Base-by-base conservation (phyloP, 2,113 vertebrate species). In the Leucopsar rothschildi region DNA sequence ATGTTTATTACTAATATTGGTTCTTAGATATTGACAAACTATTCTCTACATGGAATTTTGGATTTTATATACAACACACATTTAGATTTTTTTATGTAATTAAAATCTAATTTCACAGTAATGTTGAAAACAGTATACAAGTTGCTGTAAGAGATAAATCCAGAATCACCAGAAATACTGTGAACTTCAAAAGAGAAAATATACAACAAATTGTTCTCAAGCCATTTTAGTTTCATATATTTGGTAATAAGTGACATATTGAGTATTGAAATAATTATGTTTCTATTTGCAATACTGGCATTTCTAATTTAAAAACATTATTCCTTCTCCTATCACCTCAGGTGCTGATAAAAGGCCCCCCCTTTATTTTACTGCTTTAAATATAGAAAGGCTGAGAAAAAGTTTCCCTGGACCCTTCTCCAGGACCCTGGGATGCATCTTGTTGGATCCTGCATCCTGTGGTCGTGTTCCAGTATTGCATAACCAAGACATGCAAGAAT, bases 401-500 rank as follows among this genome's bases (percentile, higher is more conserved):
- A 18, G 2, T 47, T 16, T 79, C 5, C 9, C 10, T 9, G 5
- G 10, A 52, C 6, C 9, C 6, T 45, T 57, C 29, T 25, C 21
- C 29, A 60, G 39, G 7, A 33, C 8, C 1, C 12, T 37, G 13
- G 12, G 5, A 33, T 71, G 7, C 18, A 24, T 50, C 12, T 39
- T 3, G 2, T 9, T 37, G 16, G 13, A 21, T 55, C 18, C 10
- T 8, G 20, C 7, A 22, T 33, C 17, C 9, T 13, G 20, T 56
- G 16, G 12, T 20, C 5, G 0, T 25, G 5, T n/a, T 75, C 4
- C 28, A 66, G 28, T 2, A 1, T 2, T 31, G 13, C 10, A 18
- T n/a, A 15, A 37, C 5, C 12, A 50, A 60, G 16, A 45, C 1
- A 39, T 3, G 13, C 2, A 56, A 15, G 6, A n/a, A 12, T 10